A percentile compares a stretch with the other conserved stretches of the same genome.
These are phyloP conservation scores for Criorhina ranunculi DNA, from an alignment of 2,888 invertebrate species.

Conservation along the genomic window DNA sequence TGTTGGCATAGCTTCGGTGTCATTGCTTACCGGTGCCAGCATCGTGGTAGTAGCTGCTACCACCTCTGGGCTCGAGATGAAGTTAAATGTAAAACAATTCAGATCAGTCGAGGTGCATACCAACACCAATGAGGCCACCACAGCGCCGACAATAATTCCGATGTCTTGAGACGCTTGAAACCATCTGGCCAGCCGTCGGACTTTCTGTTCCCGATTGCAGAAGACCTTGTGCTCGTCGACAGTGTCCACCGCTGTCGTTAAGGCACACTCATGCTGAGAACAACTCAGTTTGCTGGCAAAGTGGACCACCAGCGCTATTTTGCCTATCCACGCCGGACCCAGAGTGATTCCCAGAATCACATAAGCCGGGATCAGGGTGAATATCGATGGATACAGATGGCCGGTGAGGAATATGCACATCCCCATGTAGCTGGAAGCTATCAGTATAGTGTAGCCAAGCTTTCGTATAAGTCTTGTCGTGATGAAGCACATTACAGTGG, in stretches of 20 bases:
- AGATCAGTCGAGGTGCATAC: slow-evolving; percentile 83
- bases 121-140: slow-evolving; percentile 85
- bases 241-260: slow-evolving; percentile 78
- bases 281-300: slow-evolving; percentile 83
- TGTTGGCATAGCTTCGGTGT: slow-evolving; percentile 38
- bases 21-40: background rate
- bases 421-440: slow-evolving; percentile 85
- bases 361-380: slow-evolving; percentile 86
- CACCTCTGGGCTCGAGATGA: slow-evolving; percentile 39
- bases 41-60: slow-evolving; percentile 24
- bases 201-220: slow-evolving; percentile 84
- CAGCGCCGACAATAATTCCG: slow-evolving; percentile 86
- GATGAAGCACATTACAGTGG: slow-evolving; percentile 86
- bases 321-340: slow-evolving; percentile 84
- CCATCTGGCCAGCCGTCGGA: slow-evolving; percentile 86
- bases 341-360: slow-evolving; percentile 86
- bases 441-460: slow-evolving; percentile 85
- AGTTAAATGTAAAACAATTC: slow-evolving; percentile 79
- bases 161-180: slow-evolving; percentile 86
- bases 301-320: slow-evolving; percentile 82
- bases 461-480: slow-evolving; percentile 86
- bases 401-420: slow-evolving; percentile 87
- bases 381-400: slow-evolving; percentile 86
- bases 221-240: slow-evolving; percentile 83
- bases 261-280: slow-evolving; percentile 82